Conservation (phyloP, 1,140 invertebrate genomes). For the Steinernema khuongi region DNA sequence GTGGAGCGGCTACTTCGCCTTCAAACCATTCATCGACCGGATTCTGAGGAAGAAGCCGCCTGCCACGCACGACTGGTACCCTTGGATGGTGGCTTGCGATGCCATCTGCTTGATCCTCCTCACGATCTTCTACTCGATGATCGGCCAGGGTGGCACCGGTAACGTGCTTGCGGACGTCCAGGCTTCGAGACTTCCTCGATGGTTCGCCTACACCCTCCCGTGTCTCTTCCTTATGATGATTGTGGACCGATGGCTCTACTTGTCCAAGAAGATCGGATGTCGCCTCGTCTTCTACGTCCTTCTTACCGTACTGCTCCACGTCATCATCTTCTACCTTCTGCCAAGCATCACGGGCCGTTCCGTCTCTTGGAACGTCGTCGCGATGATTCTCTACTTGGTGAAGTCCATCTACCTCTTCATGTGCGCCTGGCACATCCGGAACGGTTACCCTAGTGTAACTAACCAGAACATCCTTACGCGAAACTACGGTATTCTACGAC, state of each 20-base stretch:
- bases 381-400: neutral
- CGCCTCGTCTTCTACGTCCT: neutral
- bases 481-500: neutral
- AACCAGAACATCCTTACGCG: conserved; percentile 1
- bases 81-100: neutral
- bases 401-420: conserved; percentile 7
- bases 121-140: conserved; percentile 13
- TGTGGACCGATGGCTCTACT: neutral
- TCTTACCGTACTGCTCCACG: neutral
- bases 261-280: conserved; percentile 7
- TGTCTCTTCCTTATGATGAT: conserved; percentile 7
- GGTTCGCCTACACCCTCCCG: conserved; percentile 4
- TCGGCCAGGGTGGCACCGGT: neutral
- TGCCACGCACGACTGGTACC: neutral
- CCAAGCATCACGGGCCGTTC: neutral
- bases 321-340: conserved; percentile 9
- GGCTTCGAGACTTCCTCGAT: neutral
- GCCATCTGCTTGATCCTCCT: neutral
- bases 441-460: neutral
- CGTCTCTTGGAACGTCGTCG: neutral
- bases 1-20: neutral
- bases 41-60: conserved; percentile 8
- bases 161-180: neutral
- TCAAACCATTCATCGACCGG: conserved; percentile 6
- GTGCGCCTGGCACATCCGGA: conserved; percentile 5